A percentile compares a stretch with the other conserved stretches of the same genome.
phyloP scores from a whole-genome alignment of 2,797 vertebrate species.

The Microctenopoma lineatum region DNA sequence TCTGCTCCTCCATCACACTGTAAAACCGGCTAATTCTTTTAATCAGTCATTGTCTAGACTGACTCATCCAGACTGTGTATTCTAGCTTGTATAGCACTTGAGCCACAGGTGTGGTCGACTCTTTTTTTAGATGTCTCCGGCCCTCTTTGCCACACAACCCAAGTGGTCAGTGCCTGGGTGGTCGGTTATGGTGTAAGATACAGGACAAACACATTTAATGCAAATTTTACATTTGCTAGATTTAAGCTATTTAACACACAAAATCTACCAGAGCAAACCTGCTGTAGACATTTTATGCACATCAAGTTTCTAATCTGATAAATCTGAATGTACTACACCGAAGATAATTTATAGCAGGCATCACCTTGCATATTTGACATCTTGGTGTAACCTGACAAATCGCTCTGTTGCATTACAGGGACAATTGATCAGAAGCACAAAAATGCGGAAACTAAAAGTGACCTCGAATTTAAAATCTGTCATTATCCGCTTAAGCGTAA shows the following conservation, averaged over 20 bases:
- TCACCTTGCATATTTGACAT: conserved; percentile 16
- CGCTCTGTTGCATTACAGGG: background rate
- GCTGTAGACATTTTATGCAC: background rate
- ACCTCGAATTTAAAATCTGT: conserved; percentile 15
- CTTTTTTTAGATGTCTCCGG: conserved; percentile 45
- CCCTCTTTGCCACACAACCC: conserved; percentile 5
- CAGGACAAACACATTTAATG: background rate
- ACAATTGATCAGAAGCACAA: conserved; percentile 25
- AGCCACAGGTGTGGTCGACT: conserved; percentile 47
- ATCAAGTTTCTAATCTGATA: conserved; percentile 4
- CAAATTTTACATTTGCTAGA: background rate
- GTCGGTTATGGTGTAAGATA: conserved; percentile 22
- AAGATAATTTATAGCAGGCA: conserved; percentile 13
- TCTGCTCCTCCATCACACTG: conserved; percentile 26
- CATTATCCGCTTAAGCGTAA: conserved; percentile 26
- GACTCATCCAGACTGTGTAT: conserved; percentile 11
- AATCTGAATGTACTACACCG: background rate
- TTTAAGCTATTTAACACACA: background rate
- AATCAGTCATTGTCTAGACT: conserved; percentile 60
- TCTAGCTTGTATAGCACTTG: conserved; percentile 3
- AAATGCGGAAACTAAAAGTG: conserved; percentile 4
- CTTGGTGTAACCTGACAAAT: conserved; percentile 5
- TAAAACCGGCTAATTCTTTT: conserved; percentile 32
- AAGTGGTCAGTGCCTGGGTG: conserved; percentile 33
- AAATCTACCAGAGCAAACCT: conserved; percentile 2